Base-by-base conservation (phyloP, 2,888 invertebrate genomes). In the Tetragonisca angustula region DNA sequence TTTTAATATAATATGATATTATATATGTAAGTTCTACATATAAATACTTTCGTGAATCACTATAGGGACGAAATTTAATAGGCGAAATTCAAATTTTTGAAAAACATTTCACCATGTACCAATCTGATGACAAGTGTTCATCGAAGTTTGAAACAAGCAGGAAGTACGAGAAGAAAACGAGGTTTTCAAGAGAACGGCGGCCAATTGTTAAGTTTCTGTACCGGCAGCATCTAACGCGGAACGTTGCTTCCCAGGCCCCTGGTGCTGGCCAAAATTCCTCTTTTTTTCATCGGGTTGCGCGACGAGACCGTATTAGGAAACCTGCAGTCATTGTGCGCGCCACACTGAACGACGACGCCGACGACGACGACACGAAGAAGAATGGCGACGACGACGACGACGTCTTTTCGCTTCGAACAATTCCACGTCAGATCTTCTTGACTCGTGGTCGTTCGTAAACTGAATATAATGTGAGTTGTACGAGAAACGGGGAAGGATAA, bases 271-370 rank as follows among this genome's bases (percentile, higher is more conserved):
- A 89, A 93, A 93, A 93, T 92, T 90, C 92, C 85, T 93, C 89
- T 90, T 90, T 92, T 91, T 92, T 92, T 89, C 86, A 82, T 77
- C 84, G 77, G 72, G 76, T 76, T 79, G 79, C 75, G 69, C 85
- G 88, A 85, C 86, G 88, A 89, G 87, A 73, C 93, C 93, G 92
- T 93, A 93, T 93, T 93, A 92, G 93, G 93, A 93, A 93, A 93
- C 93, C 89, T 93, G 93, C 88, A 92, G 91, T 91, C 92, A 93
- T 93, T 92, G 92, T 92, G 90, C 90, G 86, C 87, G 88, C 86
- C 88, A 89, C 86, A 81, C 83, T 81, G 79, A 86, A 88, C 91
- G 88, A 85, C 89, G 86, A 82, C 79, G 85, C 68, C 78, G 81
- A 71, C 43, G 43, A 59, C 79, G 77, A 81, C 78, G 56, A 52